These are phyloP conservation scores for Operophtera brumata DNA, from an alignment of 2,888 invertebrate genomes.

Conservation along the genomic window DNA sequence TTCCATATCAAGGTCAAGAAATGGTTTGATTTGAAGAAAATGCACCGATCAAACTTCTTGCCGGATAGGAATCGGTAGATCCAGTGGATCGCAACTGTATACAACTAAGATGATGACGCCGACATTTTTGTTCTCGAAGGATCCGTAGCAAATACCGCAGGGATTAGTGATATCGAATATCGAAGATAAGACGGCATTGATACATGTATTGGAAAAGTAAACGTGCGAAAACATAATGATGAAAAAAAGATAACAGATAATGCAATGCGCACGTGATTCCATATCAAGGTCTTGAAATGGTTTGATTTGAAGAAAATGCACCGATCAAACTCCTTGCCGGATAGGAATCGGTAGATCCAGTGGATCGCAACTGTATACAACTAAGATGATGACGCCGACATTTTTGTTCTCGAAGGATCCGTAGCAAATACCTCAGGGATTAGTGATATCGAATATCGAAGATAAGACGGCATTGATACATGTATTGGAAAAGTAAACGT, in stretches of 20 bases:
- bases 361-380: constrained; percentile 34
- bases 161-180: constrained; percentile 4
- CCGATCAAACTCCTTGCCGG: no score
- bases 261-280: no score
- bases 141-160: not conserved
- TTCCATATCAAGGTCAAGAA: no score
- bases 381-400: constrained; percentile 11
- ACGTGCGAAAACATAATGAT: constrained; percentile 5
- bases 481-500: constrained; percentile 4
- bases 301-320: no score
- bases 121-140: constrained; percentile 13
- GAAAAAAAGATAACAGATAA: no score
- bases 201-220: constrained; percentile 6
- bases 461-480: constrained; percentile 5
- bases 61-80: no score
- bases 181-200: constrained; percentile 4
- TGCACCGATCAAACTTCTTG: no score
- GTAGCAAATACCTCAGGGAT: constrained; percentile 1
- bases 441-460: constrained; percentile 7
- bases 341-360: no score
- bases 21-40: no score
- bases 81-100: constrained; percentile 34
- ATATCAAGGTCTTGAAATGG: no score
- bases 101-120: constrained; percentile 18
- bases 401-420: constrained; percentile 9